These are phyloP conservation scores for Melanotaenia nigrans DNA, from an alignment of 2,797 vertebrate species.

Conservation along the genomic window DNA sequence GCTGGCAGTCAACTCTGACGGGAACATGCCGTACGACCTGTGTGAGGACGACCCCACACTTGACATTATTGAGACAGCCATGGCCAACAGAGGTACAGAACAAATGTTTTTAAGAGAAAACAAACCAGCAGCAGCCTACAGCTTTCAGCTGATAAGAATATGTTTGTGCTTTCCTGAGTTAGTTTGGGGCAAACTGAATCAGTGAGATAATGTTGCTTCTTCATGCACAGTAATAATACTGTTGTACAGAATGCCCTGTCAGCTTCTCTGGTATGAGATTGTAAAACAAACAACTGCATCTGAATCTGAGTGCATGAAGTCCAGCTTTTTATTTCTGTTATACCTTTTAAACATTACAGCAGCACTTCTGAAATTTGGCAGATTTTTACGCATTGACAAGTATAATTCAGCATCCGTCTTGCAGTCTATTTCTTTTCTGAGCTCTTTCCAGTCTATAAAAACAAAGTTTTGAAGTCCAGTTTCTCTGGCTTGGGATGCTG, in stretches of 20 bases:
- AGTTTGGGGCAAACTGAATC: conserved; percentile 6
- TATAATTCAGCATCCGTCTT: no score
- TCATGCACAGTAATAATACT: not conserved
- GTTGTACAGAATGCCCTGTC: not conserved
- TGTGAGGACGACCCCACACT: conserved; percentile 97
- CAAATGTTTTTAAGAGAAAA: conserved; percentile 1
- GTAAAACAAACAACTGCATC: not conserved
- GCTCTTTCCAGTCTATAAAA: no score
- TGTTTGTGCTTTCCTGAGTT: not conserved
- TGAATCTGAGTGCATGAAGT: not conserved
- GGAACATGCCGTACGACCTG: conserved; percentile 98
- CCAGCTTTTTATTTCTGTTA: not conserved
- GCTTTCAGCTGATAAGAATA: not conserved
- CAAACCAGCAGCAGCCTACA: not conserved
- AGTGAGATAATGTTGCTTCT: not conserved
- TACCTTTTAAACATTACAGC: not conserved
- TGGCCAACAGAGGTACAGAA: conserved; percentile 92
- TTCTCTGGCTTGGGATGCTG: no score
- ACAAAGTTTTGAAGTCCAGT: no score
- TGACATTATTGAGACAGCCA: conserved; percentile 97
- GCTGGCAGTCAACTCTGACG: conserved; percentile 95
- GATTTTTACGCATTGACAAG: no score
- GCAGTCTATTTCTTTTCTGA: no score
- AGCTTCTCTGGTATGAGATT: not conserved
- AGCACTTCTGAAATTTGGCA: no score